phyloP scores from a whole-genome alignment of 2,888 invertebrate genomes.

The Opisthograptis luteolata region DNA sequence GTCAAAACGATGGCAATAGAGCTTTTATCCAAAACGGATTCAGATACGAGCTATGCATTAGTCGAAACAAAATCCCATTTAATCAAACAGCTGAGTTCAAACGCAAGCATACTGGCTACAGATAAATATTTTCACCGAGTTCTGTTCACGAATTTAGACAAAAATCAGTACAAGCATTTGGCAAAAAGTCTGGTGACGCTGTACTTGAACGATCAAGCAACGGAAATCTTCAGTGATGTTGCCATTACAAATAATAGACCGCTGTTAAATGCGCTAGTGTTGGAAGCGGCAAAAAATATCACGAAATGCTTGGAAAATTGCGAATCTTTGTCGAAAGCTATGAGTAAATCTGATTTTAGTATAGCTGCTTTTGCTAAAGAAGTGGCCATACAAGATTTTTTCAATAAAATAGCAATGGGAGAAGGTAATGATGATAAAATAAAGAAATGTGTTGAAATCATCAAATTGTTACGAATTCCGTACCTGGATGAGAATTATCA shows the following conservation, averaged over 20 bases:
- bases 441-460: constrained; percentile 55
- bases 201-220: constrained; percentile 44
- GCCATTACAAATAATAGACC: constrained; percentile 55
- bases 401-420: constrained; percentile 46
- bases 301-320: constrained; percentile 60
- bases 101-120: constrained; percentile 46
- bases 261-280: constrained; percentile 57
- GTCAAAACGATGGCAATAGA: constrained; percentile 63
- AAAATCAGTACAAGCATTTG: constrained; percentile 54
- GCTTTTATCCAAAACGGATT: constrained; percentile 41
- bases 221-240: constrained; percentile 52
- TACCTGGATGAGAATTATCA: constrained; percentile 73
- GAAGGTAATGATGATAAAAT: constrained; percentile 49
- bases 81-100: constrained; percentile 55
- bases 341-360: constrained; percentile 62
- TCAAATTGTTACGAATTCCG: constrained; percentile 62
- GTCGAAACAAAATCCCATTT: constrained; percentile 57
- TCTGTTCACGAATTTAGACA: constrained; percentile 61
- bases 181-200: constrained; percentile 64
- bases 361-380: constrained; percentile 55
- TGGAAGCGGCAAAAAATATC: constrained; percentile 63
- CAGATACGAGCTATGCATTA: constrained; percentile 29
- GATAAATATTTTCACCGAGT: constrained; percentile 55
- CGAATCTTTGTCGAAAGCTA: constrained; percentile 57
- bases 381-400: constrained; percentile 50